Evolutionary conservation across 2,797 vertebrate genomes (phyloP).

Genomic region (Hafferia zeledoni): DNA sequence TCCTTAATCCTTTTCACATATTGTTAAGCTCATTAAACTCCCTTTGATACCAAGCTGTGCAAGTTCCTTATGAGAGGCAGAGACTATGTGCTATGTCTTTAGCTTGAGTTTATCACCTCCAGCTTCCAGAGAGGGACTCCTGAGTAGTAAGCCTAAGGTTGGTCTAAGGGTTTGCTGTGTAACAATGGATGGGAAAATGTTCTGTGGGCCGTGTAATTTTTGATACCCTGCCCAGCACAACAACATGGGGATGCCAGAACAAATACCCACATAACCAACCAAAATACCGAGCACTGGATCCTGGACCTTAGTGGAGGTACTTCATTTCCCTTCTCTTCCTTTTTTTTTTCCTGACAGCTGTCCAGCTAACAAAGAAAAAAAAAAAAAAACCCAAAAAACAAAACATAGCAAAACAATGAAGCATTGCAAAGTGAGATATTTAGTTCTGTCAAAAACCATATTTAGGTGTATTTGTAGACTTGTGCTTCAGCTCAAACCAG

Average conservation of each 20-base stretch:
- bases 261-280: conserved; percentile 54
- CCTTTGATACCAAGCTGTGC: conserved; percentile 64
- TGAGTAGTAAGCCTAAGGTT: not conserved
- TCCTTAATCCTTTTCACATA: conserved; percentile 67
- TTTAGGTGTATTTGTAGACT: not conserved
- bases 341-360: conserved; percentile 19
- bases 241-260: conserved; percentile 43
- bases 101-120: conserved; percentile 27
- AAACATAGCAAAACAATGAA: not conserved
- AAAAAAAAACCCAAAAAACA: too few relatives aligned
- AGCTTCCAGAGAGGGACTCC: not conserved
- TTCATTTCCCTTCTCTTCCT: conserved; percentile 54
- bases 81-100: not conserved
- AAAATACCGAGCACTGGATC: conserved; percentile 22
- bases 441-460: not conserved
- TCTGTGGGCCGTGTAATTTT: conserved; percentile 1
- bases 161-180: not conserved
- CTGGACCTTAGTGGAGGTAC: not conserved
- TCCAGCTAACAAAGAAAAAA: conserved; percentile 2
- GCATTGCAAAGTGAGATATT: not conserved
- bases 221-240: conserved; percentile 59
- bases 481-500: not conserved
- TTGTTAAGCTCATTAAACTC: conserved; percentile 65
- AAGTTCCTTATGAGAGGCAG: conserved; percentile 41
- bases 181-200: conserved; percentile 64